phyloP scores from a whole-genome alignment of 2,113 vertebrate genomes.

The Pelvicachromis taeniatus region DNA sequence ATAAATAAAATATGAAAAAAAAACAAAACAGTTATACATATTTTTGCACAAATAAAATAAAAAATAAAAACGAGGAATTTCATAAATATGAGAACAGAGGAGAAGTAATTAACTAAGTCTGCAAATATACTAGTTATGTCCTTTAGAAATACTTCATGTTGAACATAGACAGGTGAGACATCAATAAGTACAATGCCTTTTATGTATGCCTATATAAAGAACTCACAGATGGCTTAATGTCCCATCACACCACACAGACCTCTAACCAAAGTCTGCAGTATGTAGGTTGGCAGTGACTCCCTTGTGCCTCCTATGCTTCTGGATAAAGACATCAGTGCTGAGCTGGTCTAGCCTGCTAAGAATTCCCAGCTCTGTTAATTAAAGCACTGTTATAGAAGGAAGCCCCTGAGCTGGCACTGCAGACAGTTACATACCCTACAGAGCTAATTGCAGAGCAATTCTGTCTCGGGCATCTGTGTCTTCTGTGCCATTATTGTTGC shows the following conservation, averaged over 20 bases:
- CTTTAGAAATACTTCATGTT: background rate
- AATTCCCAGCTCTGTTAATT: constrained; percentile 68
- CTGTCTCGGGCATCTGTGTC: constrained; percentile 27
- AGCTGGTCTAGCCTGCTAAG: constrained; percentile 18
- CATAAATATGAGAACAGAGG: background rate
- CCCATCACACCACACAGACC: background rate
- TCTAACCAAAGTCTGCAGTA: background rate
- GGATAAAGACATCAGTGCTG: constrained; percentile 42
- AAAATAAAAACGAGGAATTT: background rate
- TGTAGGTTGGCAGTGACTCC: constrained; percentile 3
- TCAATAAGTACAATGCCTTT: background rate
- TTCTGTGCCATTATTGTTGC: background rate
- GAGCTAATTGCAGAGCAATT: constrained; percentile 56
- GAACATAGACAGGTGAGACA: background rate
- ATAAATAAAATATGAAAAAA: background rate
- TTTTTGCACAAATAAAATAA: background rate
- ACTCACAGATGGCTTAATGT: background rate
- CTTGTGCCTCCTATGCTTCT: background rate
- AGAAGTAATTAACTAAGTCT: background rate
- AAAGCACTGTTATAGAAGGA: constrained; percentile 35
- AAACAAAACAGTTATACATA: background rate
- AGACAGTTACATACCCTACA: constrained; percentile 42
- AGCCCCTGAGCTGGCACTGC: constrained; percentile 18
- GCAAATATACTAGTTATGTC: background rate
- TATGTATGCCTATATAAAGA: background rate